Evolutionary conservation across 2,888 invertebrate species (phyloP), one percentile per base, ranked within the genome.

Genomic region (Cheilosia soror): DNA sequence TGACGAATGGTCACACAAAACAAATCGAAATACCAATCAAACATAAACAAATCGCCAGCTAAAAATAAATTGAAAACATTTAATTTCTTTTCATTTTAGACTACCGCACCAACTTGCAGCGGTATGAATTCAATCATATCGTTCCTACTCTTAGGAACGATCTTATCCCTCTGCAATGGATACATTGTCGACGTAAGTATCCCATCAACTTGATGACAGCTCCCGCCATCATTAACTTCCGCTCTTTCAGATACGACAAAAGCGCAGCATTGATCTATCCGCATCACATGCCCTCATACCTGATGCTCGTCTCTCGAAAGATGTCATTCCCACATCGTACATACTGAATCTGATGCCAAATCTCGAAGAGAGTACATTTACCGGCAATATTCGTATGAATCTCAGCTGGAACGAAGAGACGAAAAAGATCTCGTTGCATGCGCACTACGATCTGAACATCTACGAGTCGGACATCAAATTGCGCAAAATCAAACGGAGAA

Each of bases 231-330:
- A 57, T 29, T 4, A 20, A 66, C 33, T 13, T 66, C 27, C 31
- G 40, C 55, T 84, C 87, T 11, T 58, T 27, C 11, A 91, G 91
- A 68, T 78, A 42, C 92, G 92, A 86, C 90, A 93, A 0, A 92
- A 93, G 75, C 92, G 95, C 63, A 96, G 96, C 89, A 95, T 96
- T 84, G 96, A 96, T 89, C 91, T 96, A 66, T 95, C 95, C 88
- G 95, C 95, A 83, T 94, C 95, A 0, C 94, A 95, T 88, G 93
- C 94, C 0, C 91, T 95, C 9, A 94, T 95, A 47, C 93, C 95
- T 87, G 95, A 95, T 87, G 93, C 93, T 1, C 93, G 95, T 4
- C 90, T 96, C 63, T 94, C 95, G 0, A 94, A 93, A 79, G 93
- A 94, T 33, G 93, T 96, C 1, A 92, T 93, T 37, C 96, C 96